These are phyloP conservation scores for Zootermopsis nevadensis DNA, from an alignment of 2,888 invertebrate species.

Conservation along the genomic window DNA sequence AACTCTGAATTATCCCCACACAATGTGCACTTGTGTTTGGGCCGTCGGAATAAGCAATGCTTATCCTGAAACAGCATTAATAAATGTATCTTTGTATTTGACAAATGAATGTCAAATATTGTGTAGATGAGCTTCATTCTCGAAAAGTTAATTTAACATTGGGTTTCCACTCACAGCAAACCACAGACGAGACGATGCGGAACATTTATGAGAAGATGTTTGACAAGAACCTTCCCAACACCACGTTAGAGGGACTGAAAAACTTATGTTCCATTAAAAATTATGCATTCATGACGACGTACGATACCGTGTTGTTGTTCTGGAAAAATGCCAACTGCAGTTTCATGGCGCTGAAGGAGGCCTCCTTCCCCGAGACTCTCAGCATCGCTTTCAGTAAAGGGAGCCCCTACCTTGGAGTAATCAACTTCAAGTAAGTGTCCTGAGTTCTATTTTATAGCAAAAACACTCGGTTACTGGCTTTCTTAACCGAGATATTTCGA, in stretches of 20 bases:
- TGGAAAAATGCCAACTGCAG: neutral
- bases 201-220: neutral
- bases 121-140: too few relatives aligned
- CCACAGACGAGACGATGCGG: neutral
- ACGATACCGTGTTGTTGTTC: neutral
- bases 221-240: neutral
- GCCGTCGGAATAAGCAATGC: too few relatives aligned
- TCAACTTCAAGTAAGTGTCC: conserved; percentile 7
- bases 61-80: too few relatives aligned
- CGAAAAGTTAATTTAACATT: too few relatives aligned
- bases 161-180: too few relatives aligned
- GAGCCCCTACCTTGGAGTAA: neutral
- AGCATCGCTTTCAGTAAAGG: neutral
- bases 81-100: too few relatives aligned
- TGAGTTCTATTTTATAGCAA: too few relatives aligned
- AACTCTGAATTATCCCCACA: too few relatives aligned
- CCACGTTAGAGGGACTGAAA: neutral
- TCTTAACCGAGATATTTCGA: too few relatives aligned
- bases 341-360: neutral
- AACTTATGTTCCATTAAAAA: neutral
- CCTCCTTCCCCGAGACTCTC: neutral
- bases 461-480: too few relatives aligned
- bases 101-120: too few relatives aligned
- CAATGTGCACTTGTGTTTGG: too few relatives aligned
- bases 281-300: neutral